Evolutionary conservation across 2,888 invertebrate species (phyloP).

Genomic region (Liopterus haemorrhoidalis): DNA sequence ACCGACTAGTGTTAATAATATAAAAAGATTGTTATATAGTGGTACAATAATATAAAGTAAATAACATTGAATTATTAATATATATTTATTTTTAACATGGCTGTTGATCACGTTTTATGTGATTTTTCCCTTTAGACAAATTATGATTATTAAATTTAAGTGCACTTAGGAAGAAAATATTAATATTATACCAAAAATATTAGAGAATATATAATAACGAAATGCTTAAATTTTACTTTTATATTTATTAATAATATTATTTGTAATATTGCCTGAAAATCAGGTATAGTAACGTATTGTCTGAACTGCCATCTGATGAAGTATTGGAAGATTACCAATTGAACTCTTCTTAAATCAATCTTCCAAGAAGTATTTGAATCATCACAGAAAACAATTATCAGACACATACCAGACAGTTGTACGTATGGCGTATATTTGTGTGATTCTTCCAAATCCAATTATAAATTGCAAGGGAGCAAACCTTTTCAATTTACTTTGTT

Average conservation of each 20-base stretch:
- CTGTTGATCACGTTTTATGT: constrained; percentile 25
- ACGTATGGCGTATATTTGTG: too few species aligned
- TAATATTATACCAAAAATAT: constrained; percentile 22
- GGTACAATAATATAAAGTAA: background rate
- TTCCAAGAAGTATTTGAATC: too few species aligned
- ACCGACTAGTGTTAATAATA: constrained; percentile 9
- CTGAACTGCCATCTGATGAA: constrained; percentile 20
- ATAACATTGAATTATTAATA: constrained; percentile 14
- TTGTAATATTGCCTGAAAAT: constrained; percentile 21
- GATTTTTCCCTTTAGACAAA: constrained; percentile 27
- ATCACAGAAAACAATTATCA: too few species aligned
- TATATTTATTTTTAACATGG: constrained; percentile 22
- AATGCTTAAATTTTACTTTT: constrained; percentile 22
- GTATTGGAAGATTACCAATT: too few species aligned
- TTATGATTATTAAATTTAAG: constrained; percentile 35
- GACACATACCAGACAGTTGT: too few species aligned
- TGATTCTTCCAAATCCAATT: too few species aligned
- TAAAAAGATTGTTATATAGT: constrained; percentile 10
- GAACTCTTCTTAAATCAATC: too few species aligned
- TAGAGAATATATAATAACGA: constrained; percentile 10
- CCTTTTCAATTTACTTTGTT: too few species aligned
- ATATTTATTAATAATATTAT: constrained; percentile 21
- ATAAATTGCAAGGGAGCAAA: too few species aligned
- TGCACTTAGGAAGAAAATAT: constrained; percentile 34
- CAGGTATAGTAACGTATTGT: constrained; percentile 13